phyloP scores from a whole-genome alignment of 2,888 invertebrate genomes.

The Cephus nigrinus region DNA sequence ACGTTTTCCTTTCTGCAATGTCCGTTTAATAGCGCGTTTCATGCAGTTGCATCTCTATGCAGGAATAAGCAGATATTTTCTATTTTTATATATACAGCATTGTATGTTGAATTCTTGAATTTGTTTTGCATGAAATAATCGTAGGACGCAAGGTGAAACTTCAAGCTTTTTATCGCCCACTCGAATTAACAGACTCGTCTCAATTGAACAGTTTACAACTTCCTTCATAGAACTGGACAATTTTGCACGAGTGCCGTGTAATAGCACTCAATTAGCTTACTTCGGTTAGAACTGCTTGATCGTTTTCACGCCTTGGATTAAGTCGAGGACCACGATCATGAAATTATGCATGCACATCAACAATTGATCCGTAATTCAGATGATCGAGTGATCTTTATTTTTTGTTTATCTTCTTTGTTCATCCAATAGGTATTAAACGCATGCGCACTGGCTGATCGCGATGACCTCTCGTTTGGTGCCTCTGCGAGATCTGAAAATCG shows the following conservation, averaged over 20 bases:
- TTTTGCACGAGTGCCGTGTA: constrained; percentile 18
- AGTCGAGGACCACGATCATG: background rate
- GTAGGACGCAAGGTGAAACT: background rate
- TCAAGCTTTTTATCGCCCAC: background rate
- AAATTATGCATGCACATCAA: background rate
- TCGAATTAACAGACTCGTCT: background rate
- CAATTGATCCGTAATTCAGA: background rate
- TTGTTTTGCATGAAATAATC: background rate
- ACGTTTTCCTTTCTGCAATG: background rate
- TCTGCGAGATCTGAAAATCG: constrained; percentile 52
- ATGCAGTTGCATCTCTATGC: background rate
- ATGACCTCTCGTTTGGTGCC: constrained; percentile 60
- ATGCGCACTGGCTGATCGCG: constrained; percentile 61
- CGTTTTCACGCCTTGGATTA: background rate
- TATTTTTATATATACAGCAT: background rate
- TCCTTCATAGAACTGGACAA: constrained; percentile 36
- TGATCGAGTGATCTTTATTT: constrained; percentile 2
- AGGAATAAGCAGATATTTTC: background rate
- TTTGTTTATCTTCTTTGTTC: background rate
- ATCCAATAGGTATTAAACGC: constrained; percentile 41
- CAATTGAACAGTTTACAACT: constrained; percentile 47
- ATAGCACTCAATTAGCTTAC: background rate
- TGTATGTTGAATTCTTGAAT: background rate
- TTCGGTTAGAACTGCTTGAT: background rate
- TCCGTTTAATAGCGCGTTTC: background rate